Conservation (phyloP, 2,113 vertebrate species). For the Heloderma charlesbogerti region DNA sequence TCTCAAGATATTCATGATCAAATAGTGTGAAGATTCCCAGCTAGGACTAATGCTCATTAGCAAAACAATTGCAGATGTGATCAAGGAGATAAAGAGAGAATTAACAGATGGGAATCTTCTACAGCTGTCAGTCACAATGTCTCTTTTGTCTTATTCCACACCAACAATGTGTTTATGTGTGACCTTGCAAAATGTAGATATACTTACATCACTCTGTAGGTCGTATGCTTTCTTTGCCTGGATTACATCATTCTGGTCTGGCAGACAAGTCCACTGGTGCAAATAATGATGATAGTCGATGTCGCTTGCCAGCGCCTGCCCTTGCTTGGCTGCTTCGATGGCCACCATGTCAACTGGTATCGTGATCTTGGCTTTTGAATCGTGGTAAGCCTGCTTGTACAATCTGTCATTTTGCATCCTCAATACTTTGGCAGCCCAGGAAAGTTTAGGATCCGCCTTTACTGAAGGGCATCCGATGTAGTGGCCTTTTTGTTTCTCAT, state of each 20-base stretch:
- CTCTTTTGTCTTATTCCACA: accelerated
- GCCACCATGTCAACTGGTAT: slow-evolving; percentile 87
- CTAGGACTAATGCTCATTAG: neutral
- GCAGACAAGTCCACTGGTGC: slow-evolving; percentile 93
- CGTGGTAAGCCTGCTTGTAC: slow-evolving; percentile 88
- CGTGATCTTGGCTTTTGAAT: slow-evolving; percentile 85
- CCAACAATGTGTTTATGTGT: accelerated
- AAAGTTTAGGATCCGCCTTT: slow-evolving; percentile 83
- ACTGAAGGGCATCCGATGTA: slow-evolving; percentile 86
- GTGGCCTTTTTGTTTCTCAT: slow-evolving; percentile 88
- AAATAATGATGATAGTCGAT: slow-evolving; percentile 87
- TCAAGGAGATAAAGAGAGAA: neutral
- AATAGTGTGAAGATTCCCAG: neutral
- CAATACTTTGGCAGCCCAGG: slow-evolving; percentile 80
- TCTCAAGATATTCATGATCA: neutral
- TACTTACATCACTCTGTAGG: slow-evolving; percentile 90
- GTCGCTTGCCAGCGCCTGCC: slow-evolving; percentile 86
- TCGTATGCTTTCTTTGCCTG: slow-evolving; percentile 92
- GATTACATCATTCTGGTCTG: slow-evolving; percentile 92
- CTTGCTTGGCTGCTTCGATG: slow-evolving; percentile 86
- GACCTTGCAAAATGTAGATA: accelerated
- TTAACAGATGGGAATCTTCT: neutral
- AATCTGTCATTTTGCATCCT: slow-evolving; percentile 86
- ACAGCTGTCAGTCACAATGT: neutral
- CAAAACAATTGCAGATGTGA: neutral